Base-by-base conservation (phyloP, 2,888 invertebrate genomes). In the Gisinianus flammeolus region DNA sequence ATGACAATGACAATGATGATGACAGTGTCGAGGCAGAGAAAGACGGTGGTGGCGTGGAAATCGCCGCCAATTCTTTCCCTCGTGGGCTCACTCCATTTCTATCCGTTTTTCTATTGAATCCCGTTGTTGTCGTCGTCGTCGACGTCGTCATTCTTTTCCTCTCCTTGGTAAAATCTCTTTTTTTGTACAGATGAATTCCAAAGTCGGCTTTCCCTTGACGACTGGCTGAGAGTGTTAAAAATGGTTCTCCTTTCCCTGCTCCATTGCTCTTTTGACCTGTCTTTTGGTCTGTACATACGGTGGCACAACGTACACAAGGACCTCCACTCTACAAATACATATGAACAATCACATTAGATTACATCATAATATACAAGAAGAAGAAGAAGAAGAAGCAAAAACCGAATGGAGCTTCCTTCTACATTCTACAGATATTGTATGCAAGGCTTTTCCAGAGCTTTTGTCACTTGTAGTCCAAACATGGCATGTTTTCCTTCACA, bases 211-310 rank as follows among this genome's bases (percentile, higher is more conserved):
- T 88, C 88, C 93, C 94, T 0, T 94, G 94, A 79, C 90, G 89
- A 85, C 93, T 91, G 85, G 91, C 91, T 0, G 93, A 91, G 82
- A 95, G 90, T 0, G 94, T 93, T 81, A 92, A 89, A 16, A 95
- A 87, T 0, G 94, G 94, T 86, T 95, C 94, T 0, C 91, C 89
- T 54, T 93, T 93, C 85, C 92, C 94, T 82, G 91, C 88, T 0
- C 95, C 96, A 1, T 93, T 93, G 24, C 62, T 62, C 85, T 92
- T 94, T 82, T 91, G 89, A 0, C 95, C 96, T 1, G 93, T 94
- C 66, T 89, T 88, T 88, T 96, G 97, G 87, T 98, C 93, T 80
- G 97, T 93, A 86, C 97, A 97, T 79, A 98, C 93, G 94, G 98
- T 97, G 87, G 96, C 95, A 86, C 98, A 98, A 76, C 98, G 91